Evolutionary conservation across 2,888 invertebrate genomes (phyloP).

Genomic region (Meta bourneti): DNA sequence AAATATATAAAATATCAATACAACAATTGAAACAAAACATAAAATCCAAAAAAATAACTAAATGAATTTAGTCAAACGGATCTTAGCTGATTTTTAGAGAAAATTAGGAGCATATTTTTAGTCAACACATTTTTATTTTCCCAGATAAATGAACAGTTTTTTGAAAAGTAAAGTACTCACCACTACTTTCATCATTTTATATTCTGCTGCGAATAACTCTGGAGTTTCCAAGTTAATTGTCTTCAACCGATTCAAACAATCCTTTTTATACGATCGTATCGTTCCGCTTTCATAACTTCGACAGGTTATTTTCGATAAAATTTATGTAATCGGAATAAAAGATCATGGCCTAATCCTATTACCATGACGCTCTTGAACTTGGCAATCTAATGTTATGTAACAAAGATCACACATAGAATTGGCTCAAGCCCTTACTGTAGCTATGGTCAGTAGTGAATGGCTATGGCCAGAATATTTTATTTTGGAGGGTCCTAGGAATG

Average conservation of each 20-base stretch:
- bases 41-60: too few species aligned
- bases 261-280: not conserved
- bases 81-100: too few species aligned
- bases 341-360: not conserved
- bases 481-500: too few species aligned
- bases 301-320: not conserved
- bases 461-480: too few species aligned
- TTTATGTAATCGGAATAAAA: not conserved
- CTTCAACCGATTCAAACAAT: not conserved
- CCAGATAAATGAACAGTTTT: too few species aligned
- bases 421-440: too few species aligned
- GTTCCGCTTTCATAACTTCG: not conserved
- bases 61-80: too few species aligned
- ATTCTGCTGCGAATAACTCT: not conserved
- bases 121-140: too few species aligned
- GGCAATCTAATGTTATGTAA: not conserved
- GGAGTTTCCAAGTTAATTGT: not conserved
- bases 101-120: too few species aligned
- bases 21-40: too few species aligned
- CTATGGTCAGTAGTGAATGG: too few species aligned
- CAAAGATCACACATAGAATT: not conserved
- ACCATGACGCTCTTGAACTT: not conserved
- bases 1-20: too few species aligned
- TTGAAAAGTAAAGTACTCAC: not conserved
- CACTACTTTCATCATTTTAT: conserved; percentile 23